A percentile compares a stretch with the other conserved stretches of the same genome.
These are phyloP conservation scores for Acholoe squamosa DNA, from an alignment of 2,888 invertebrate species.

Conservation along the genomic window DNA sequence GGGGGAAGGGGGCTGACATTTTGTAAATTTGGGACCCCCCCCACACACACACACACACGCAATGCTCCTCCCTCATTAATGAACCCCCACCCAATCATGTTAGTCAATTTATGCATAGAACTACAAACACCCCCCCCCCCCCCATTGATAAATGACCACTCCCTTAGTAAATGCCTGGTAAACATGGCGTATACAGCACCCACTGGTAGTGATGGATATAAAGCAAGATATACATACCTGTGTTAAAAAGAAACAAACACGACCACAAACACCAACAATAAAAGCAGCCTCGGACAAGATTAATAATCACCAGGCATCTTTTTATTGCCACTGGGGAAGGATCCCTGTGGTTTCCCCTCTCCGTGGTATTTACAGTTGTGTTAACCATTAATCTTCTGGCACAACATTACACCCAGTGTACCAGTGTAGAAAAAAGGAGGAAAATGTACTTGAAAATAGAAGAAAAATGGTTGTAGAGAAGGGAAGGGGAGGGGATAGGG, in stretches of 20 bases:
- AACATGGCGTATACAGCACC: too few relatives aligned
- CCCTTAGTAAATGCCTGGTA: background rate
- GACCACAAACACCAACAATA: background rate
- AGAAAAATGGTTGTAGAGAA: too few relatives aligned
- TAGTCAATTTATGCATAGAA: too few relatives aligned
- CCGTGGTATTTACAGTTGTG: constrained; percentile 31
- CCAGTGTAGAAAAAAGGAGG: background rate
- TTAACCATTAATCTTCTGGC: background rate
- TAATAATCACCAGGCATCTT: background rate
- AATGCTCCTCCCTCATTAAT: too few relatives aligned
- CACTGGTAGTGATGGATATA: too few relatives aligned
- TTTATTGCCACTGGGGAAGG: background rate
- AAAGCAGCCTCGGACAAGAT: background rate
- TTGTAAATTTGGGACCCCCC: too few relatives aligned
- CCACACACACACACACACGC: too few relatives aligned
- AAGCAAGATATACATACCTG: too few relatives aligned
- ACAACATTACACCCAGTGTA: background rate
- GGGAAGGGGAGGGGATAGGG: too few relatives aligned
- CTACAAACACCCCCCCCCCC: background rate
- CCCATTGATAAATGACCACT: background rate
- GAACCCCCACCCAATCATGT: too few relatives aligned
- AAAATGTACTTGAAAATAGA: too few relatives aligned
- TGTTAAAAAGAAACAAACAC: background rate
- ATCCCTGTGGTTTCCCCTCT: constrained; percentile 12
- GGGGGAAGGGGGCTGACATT: too few relatives aligned